phyloP scores from a whole-genome alignment of 2,113 vertebrate species.

The Mustela lutreola region DNA sequence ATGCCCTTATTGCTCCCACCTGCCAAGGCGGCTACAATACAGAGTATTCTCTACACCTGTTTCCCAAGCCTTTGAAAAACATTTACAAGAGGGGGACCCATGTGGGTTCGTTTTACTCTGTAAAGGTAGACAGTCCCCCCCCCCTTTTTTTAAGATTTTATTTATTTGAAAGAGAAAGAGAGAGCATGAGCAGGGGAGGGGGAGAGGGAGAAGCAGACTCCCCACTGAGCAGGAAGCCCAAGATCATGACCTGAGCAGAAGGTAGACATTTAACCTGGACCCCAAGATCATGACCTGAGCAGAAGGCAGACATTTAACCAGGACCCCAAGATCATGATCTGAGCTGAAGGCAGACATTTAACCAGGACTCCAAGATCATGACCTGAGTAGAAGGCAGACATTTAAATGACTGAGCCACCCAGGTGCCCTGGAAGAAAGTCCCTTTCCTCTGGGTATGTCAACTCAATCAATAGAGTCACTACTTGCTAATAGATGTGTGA shows the following conservation, averaged over 20 bases:
- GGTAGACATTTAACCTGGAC: no score
- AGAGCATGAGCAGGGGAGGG: not conserved
- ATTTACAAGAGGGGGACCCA: not conserved
- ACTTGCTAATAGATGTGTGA: not conserved
- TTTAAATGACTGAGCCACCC: not conserved
- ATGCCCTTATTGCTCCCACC: not conserved
- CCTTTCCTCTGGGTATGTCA: not conserved
- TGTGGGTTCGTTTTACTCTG: not conserved
- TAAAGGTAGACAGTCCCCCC: not conserved
- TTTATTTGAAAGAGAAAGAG: not conserved
- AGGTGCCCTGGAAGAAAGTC: not conserved
- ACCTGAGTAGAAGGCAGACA: not conserved
- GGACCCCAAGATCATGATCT: no score
- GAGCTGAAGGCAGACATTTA: no score
- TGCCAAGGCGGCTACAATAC: no score
- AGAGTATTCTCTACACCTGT: not conserved
- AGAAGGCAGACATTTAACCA: no score
- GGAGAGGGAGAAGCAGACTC: not conserved
- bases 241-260: not conserved
- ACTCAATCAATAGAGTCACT: not conserved
- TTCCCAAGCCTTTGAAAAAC: conserved; percentile 53
- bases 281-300: no score
- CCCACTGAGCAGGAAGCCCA: not conserved
- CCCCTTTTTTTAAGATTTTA: not conserved
- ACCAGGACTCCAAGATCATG: no score